A percentile compares a stretch with the other conserved stretches of the same genome.
phyloP scores from a whole-genome alignment of 2,113 vertebrate species.

The Pteropus alecto region DNA sequence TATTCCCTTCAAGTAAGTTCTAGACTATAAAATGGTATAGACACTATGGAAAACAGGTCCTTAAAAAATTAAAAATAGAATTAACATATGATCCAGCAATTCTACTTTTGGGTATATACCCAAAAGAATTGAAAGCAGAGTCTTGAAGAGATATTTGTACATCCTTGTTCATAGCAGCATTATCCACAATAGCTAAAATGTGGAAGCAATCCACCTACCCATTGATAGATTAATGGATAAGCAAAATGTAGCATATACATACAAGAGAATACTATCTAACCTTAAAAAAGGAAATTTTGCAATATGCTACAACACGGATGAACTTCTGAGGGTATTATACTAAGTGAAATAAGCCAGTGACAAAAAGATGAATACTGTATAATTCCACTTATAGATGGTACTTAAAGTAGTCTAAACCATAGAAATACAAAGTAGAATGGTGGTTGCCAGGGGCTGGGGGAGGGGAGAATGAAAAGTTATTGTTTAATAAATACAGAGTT shows the following conservation, averaged over 20 bases:
- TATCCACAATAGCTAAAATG: not conserved
- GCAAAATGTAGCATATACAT: not conserved
- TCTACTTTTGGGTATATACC: not conserved
- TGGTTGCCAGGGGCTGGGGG: not conserved
- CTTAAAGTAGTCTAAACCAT: not conserved
- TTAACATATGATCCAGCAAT: not conserved
- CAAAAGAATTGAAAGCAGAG: not conserved
- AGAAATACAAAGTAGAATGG: not conserved
- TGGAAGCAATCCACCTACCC: not conserved
- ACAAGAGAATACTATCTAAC: not conserved
- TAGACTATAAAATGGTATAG: not conserved
- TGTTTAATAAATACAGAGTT: not conserved
- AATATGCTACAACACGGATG: not conserved
- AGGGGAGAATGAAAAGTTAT: not conserved
- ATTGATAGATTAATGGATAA: not conserved
- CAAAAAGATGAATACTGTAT: not conserved
- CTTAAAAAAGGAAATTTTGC: not conserved
- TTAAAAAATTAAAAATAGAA: not conserved
- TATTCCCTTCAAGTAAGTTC: not conserved
- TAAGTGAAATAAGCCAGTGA: not conserved
- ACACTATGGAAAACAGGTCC: not conserved
- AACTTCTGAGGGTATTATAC: not conserved
- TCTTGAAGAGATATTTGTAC: not conserved
- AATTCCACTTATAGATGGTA: not conserved
- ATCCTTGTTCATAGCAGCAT: not conserved